Conservation (phyloP, 2,797 vertebrate genomes). For the Epinephelus coioides region DNA sequence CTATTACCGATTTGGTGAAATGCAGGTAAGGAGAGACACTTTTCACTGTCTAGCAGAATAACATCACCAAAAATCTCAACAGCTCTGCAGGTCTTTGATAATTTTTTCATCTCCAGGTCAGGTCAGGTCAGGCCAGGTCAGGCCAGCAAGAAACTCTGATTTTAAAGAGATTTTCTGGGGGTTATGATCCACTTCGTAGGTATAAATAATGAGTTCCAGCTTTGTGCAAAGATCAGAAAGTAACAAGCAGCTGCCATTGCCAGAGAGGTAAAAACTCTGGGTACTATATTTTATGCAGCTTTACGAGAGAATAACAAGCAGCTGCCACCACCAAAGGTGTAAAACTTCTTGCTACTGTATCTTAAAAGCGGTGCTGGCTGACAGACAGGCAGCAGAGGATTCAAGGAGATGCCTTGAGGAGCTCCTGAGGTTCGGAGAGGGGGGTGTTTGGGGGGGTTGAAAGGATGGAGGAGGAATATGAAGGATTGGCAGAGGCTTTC, state of each 20-base stretch:
- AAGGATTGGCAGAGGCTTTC: slow-evolving; percentile 59
- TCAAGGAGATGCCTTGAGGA: slow-evolving; percentile 61
- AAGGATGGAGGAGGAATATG: slow-evolving; percentile 42
- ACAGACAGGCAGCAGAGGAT: slow-evolving; percentile 41
- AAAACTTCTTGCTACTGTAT: slow-evolving; percentile 40
- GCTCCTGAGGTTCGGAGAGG: slow-evolving; percentile 28
- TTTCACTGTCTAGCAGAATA: not conserved
- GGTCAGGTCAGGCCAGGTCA: slow-evolving; percentile 1
- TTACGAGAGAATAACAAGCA: slow-evolving; percentile 52
- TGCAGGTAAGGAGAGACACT: slow-evolving; percentile 91
- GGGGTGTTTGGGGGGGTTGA: not conserved
- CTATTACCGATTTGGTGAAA: slow-evolving; percentile 99
- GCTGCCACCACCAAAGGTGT: slow-evolving; percentile 36
- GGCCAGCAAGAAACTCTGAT: slow-evolving; percentile 4
- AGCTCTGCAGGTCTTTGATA: slow-evolving; percentile 8
- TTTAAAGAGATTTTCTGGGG: not conserved
- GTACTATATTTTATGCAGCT: slow-evolving; percentile 21
- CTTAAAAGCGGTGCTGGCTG: slow-evolving; percentile 52
- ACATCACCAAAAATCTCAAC: not conserved
- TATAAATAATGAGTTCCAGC: slow-evolving; percentile 41
- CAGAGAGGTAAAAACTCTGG: not conserved
- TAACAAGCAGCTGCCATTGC: slow-evolving; percentile 39
- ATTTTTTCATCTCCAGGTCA: slow-evolving; percentile 4
- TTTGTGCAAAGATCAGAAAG: slow-evolving; percentile 36
- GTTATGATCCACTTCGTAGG: slow-evolving; percentile 32